These are phyloP conservation scores for Himalopsyche kuldschensis DNA, from an alignment of 2,888 invertebrate genomes.

Conservation along the genomic window DNA sequence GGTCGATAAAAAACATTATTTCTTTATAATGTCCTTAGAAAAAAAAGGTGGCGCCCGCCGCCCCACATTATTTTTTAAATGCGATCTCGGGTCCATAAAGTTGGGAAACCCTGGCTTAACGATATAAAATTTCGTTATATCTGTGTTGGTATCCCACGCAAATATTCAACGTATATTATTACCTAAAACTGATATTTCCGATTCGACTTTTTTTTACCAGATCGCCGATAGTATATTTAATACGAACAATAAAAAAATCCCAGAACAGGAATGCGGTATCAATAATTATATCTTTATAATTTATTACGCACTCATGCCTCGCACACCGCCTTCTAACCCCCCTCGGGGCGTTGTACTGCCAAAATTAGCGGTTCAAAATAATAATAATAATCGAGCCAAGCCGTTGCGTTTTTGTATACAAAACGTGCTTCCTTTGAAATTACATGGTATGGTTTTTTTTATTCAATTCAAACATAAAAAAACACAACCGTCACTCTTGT, in stretches of 20 bases:
- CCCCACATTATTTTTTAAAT: too few relatives aligned
- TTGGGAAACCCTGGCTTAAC: too few relatives aligned
- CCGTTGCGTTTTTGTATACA: background rate
- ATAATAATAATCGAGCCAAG: background rate
- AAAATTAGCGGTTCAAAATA: background rate
- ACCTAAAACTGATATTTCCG: too few relatives aligned
- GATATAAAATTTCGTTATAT: too few relatives aligned
- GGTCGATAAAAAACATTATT: too few relatives aligned
- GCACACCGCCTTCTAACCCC: background rate
- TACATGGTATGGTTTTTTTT: background rate
- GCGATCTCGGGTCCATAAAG: too few relatives aligned
- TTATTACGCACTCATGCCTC: background rate
- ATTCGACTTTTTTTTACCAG: too few relatives aligned
- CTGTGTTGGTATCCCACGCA: too few relatives aligned
- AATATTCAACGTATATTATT: too few relatives aligned
- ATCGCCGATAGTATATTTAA: background rate
- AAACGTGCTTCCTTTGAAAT: slow-evolving; percentile 1
- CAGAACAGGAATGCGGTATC: background rate
- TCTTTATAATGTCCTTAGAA: too few relatives aligned
- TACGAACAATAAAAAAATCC: background rate
- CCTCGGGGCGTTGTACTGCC: background rate
- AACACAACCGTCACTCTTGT: background rate
- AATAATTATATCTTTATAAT: background rate
- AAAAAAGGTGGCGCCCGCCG: too few relatives aligned
- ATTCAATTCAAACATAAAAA: background rate